Base-by-base conservation (phyloP, 2,797 vertebrate species). In the Ambastaia sidthimunki region DNA sequence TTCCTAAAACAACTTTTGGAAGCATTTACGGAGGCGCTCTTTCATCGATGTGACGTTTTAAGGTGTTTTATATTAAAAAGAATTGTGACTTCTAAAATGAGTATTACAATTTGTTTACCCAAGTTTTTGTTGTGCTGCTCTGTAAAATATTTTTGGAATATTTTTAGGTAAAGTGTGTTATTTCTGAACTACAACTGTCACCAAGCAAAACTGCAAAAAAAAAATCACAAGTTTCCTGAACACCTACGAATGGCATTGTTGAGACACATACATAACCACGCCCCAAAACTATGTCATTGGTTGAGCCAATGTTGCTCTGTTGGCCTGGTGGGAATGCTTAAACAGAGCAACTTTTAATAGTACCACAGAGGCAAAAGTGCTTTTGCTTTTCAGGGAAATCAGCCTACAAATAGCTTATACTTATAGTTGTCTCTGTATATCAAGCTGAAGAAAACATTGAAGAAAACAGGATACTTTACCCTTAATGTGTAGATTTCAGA, bases 41-140 rank as follows among this genome's bases (percentile, higher is more conserved):
- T 87, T 82, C 76, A 31, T 74, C 80, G 90, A 92, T 89, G 90
- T 92, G 89, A 87, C 90, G 90, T 92, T 90, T 87, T 91, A 87
- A 93, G 89, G 88, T 91, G 92, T 95, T 95, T 94, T 94, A 94
- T 94, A 94, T 93, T 93, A 94, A 94, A 94, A 92, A 86, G 92
- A 92, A 93, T 92, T 91, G 92, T 94, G 92, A 93, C 89, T 94
- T 94, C 92, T 94, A 91, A 89, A 92, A 16, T 16, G 25, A 31
- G 25, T 16, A 18, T 31, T 50, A 44, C 28, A 44, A 11, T 81
- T 60, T 62, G 25, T 59, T 69, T 82, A 37, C 18, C 15, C 2
- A 57, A 11, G 13, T 62, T 62, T 6, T 13, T 16, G 25, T 23
- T 62, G 15, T 62, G 25, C 15, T 62, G 3, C 12, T 2, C 3